Conservation (phyloP, 2,797 vertebrate genomes). For the Microhierax caerulescens region DNA sequence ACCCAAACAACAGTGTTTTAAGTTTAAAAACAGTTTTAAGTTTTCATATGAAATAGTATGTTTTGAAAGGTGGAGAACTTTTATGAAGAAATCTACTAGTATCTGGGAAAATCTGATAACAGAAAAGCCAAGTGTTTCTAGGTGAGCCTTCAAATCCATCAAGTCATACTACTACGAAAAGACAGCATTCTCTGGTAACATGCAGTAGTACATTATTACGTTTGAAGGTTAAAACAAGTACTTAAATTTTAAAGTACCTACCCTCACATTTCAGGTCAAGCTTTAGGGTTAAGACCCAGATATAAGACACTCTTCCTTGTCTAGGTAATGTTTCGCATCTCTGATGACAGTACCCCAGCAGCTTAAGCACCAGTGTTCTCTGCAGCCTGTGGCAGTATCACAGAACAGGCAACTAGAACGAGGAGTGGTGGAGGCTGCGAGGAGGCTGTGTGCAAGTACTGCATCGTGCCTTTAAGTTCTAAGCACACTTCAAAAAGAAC, state of each 20-base stretch:
- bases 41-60: background rate
- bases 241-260: background rate
- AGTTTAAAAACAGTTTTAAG: no score
- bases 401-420: background rate
- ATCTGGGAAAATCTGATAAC: background rate
- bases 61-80: background rate
- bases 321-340: background rate
- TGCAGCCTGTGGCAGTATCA: background rate
- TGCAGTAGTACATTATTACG: background rate
- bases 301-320: background rate
- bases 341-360: background rate
- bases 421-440: background rate
- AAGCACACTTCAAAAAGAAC: background rate
- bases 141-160: background rate
- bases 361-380: background rate
- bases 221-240: background rate
- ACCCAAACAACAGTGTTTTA: background rate
- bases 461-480: background rate
- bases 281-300: background rate
- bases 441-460: background rate
- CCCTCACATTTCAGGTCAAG: background rate
- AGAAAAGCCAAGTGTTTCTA: background rate
- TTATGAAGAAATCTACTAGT: background rate
- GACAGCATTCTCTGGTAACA: background rate
- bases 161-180: background rate